A percentile compares a stretch with the other conserved stretches of the same genome.
phyloP scores from a whole-genome alignment of 2,797 vertebrate genomes.

The Salarias fasciatus region DNA sequence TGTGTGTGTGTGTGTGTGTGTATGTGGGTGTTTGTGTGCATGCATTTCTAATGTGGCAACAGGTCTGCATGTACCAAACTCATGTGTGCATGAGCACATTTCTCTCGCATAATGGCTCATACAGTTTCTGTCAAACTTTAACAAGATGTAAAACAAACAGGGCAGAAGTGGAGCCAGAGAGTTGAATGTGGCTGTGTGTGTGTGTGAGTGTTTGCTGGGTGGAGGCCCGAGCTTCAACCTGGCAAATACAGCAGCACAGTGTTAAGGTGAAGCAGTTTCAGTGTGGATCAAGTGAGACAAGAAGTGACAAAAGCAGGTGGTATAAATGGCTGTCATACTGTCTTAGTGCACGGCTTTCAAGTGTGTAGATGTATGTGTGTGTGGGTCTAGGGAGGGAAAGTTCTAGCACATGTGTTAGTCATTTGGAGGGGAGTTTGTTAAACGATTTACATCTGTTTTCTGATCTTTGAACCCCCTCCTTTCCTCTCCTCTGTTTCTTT shows the following conservation, averaged over 20 bases:
- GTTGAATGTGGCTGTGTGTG: too few relatives aligned
- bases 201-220: slow-evolving; percentile 37
- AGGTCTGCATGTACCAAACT: neutral
- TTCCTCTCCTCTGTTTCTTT: slow-evolving; percentile 45
- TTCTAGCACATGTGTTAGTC: slow-evolving; percentile 83
- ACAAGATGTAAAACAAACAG: slow-evolving; percentile 42
- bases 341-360: slow-evolving; percentile 23
- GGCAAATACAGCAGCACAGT: slow-evolving; percentile 16
- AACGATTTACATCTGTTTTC: slow-evolving; percentile 86
- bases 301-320: slow-evolving; percentile 49
- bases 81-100: neutral
- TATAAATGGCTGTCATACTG: slow-evolving; percentile 14
- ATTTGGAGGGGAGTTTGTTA: slow-evolving; percentile 80
- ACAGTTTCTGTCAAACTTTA: slow-evolving; percentile 56
- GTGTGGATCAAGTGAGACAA: neutral
- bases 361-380: slow-evolving; percentile 5
- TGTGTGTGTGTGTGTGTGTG: neutral
- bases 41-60: slow-evolving; percentile 16
- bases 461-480: slow-evolving; percentile 84
- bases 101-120: neutral
- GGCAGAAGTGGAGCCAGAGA: neutral
- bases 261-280: slow-evolving; percentile 22
- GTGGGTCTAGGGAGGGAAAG: slow-evolving; percentile 44
- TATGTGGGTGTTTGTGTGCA: neutral
- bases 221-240: slow-evolving; percentile 19